These are phyloP conservation scores for Xiphorhynchus erythropygius DNA, from an alignment of 2,797 vertebrate species.

Conservation along the genomic window DNA sequence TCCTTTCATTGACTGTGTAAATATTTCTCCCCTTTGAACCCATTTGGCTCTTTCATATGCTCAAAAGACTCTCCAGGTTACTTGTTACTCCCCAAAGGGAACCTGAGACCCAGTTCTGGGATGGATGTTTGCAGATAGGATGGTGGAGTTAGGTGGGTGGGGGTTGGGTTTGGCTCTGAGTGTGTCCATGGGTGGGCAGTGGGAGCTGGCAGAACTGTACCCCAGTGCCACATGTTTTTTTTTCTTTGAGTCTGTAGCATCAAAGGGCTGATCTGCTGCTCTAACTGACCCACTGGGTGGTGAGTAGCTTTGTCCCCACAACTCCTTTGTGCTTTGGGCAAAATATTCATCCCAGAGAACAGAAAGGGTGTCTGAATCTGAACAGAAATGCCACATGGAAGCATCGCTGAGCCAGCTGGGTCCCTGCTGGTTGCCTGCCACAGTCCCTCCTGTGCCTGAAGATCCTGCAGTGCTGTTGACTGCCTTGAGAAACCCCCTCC, in stretches of 20 bases:
- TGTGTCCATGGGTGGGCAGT: background rate
- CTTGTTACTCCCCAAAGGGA: background rate
- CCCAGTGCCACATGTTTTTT: background rate
- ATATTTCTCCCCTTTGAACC: conserved; percentile 21
- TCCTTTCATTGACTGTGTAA: conserved; percentile 38
- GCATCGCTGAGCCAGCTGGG: background rate
- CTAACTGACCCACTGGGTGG: background rate
- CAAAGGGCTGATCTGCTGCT: background rate
- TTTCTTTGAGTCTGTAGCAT: background rate
- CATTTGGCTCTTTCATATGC: background rate
- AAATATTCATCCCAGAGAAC: background rate
- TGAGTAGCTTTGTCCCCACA: background rate
- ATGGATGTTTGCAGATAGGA: background rate
- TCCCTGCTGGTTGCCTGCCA: background rate
- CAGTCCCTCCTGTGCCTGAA: background rate
- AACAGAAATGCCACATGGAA: background rate
- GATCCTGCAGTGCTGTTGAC: background rate
- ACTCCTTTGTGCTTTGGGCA: background rate
- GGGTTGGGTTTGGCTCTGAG: background rate
- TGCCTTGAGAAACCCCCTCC: background rate
- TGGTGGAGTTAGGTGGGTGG: background rate
- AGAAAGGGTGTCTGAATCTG: background rate
- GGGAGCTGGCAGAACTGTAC: background rate
- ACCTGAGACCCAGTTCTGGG: background rate
- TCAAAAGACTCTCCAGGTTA: background rate